Percentiles rank a stretch among this genome's conserved stretches.
Evolutionary conservation across 1,140 invertebrate genomes (phyloP).

Genomic region (Monochamus saltuarius): DNA sequence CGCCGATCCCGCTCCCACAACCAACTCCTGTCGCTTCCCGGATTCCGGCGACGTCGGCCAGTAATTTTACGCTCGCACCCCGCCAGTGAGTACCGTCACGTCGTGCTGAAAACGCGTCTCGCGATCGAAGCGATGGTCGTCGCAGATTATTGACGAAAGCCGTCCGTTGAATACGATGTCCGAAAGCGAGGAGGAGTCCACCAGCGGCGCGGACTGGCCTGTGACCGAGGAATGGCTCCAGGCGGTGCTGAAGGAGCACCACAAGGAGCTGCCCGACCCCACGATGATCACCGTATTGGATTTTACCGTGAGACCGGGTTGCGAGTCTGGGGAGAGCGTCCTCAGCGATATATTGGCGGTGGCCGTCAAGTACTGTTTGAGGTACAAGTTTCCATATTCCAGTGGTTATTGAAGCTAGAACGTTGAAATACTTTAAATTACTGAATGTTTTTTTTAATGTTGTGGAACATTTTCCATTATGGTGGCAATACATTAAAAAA

Average conservation of each 20-base stretch:
- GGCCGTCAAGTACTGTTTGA: constrained; percentile 54
- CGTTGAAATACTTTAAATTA: no score
- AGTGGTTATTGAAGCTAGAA: neutral
- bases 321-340: constrained; percentile 59
- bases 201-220: constrained; percentile 55
- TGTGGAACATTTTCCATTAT: no score
- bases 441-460: neutral
- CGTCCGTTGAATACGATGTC: constrained; percentile 50
- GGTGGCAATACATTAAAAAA: no score
- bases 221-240: constrained; percentile 63
- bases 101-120: constrained; percentile 14
- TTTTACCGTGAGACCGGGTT: constrained; percentile 57
- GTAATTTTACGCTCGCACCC: neutral
- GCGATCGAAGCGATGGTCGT: neutral
- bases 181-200: constrained; percentile 59
- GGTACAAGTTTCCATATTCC: constrained; percentile 15
- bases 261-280: constrained; percentile 48
- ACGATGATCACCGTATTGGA: constrained; percentile 53
- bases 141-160: neutral
- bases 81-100: constrained; percentile 16
- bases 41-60: neutral
- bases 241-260: constrained; percentile 58
- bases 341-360: constrained; percentile 66
- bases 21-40: neutral
- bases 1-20: neutral